Evolutionary conservation across 1,140 invertebrate genomes (phyloP), one percentile per base, ranked within the genome.

Genomic region (Ceratoteleas bidentatus): DNA sequence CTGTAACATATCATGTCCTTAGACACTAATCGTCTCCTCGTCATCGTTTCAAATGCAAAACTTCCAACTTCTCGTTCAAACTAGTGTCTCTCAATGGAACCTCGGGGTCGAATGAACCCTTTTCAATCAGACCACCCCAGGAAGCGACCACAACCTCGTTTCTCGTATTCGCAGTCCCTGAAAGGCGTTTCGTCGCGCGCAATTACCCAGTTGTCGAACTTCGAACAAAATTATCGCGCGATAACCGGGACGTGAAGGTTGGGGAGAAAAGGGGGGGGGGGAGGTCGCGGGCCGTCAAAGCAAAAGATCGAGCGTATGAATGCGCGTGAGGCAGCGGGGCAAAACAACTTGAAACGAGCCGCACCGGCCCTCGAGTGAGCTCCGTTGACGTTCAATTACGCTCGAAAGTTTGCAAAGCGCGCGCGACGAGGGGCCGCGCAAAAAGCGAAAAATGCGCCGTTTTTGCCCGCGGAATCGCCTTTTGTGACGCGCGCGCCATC

Each of bases 361-460:
- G 84, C 85, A 60, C 60, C 34, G 54, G 74, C 64, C 56, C 75
- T 78, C 53, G 52, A 77, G 65, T 62, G 65, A 65, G 80, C 77
- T 80, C 68, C 83, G 86, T 87, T 87, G 85, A 88, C 83, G 86
- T 87, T 87, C 87, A 89, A 89, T 87, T 87, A 87, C 84, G 83
- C 83, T 86, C 85, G 82, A 85, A 88, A 88, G 84, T 88, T 87
- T 85, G 80, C 74, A 70, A 84, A 83, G 83, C 80, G 54, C 47
- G 65, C n/a, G 47, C 49, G 60, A 72, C 60, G 53, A 73, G 72
- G 62, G 77, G 84, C 54, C 75, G 57, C 57, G 15, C 13, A 36
- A 79, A 85, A 79, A 60, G 36, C 45, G 47, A 45, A 79, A 79
- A 66, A 72, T 65, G 76, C 61, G 66, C 38, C 73, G 64, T 62